phyloP scores from a whole-genome alignment of 2,797 vertebrate species.

The Lophotriccus pileatus region DNA sequence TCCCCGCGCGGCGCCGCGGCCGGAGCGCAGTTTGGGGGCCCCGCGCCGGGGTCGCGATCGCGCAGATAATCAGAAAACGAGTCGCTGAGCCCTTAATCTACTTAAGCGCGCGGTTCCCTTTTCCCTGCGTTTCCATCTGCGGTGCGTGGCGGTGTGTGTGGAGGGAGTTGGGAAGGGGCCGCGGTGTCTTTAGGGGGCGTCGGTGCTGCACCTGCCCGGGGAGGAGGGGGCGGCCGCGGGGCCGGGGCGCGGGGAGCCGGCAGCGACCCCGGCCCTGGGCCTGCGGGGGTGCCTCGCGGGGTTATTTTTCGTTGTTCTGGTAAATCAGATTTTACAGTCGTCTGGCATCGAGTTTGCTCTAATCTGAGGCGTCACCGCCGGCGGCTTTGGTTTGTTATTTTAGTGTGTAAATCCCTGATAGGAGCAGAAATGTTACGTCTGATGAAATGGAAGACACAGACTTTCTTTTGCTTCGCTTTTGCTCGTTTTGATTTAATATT shows the following conservation, averaged over 20 bases:
- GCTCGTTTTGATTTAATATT: neutral
- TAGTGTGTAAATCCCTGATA: neutral
- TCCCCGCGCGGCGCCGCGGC: neutral
- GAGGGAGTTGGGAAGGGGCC: neutral
- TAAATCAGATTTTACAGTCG: fast-evolving
- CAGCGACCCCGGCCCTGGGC: neutral
- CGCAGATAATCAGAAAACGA: neutral
- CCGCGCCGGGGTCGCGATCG: neutral
- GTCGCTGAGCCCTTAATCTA: conserved; percentile 23
- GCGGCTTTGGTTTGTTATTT: neutral
- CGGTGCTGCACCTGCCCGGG: neutral
- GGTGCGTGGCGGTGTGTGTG: neutral
- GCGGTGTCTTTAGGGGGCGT: conserved; percentile 55
- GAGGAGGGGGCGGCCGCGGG: neutral
- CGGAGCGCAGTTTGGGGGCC: neutral
- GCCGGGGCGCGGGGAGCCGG: neutral
- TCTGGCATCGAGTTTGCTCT: neutral
- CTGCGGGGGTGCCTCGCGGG: neutral
- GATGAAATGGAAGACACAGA: neutral
- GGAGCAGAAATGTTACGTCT: neutral
- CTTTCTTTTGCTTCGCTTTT: neutral
- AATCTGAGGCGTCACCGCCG: neutral
- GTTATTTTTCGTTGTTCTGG: neutral
- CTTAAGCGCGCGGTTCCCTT: neutral
- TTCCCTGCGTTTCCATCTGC: neutral